Evolutionary conservation across 2,888 invertebrate species (phyloP).

Genomic region (Tinea semifulvella): DNA sequence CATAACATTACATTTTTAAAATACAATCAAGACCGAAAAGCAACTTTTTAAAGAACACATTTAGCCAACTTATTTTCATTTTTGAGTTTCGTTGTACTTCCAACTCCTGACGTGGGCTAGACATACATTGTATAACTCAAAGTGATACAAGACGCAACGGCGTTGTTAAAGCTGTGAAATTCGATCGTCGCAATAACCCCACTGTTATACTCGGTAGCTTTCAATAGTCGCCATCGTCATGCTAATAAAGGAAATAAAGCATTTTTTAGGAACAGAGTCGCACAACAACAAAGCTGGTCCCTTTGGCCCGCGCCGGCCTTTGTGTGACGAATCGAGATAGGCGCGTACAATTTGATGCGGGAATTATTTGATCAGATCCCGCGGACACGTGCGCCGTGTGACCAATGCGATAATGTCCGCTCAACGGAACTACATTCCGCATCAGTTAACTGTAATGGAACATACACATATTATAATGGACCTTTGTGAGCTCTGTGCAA

Average conservation of each 20-base stretch:
- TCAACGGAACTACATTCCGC: constrained; percentile 57
- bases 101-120: too few species aligned
- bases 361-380: constrained; percentile 65
- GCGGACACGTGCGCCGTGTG: constrained; percentile 63
- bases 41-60: too few species aligned
- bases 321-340: constrained; percentile 64
- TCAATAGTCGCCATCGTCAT: not conserved
- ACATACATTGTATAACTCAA: too few species aligned
- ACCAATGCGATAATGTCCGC: constrained; percentile 60
- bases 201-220: too few species aligned
- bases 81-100: too few species aligned
- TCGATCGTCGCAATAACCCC: too few species aligned
- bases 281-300: constrained; percentile 38
- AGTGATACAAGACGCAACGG: too few species aligned
- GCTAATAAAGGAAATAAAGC: not conserved
- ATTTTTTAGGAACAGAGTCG: constrained; percentile 2
- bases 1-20: too few species aligned
- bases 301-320: constrained; percentile 38
- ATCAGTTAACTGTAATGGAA: constrained; percentile 56
- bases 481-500: constrained; percentile 52
- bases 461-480: too few species aligned
- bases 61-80: too few species aligned
- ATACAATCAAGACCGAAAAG: too few species aligned
- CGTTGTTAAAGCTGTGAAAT: too few species aligned
- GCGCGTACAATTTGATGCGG: constrained; percentile 65